Base-by-base conservation (phyloP, 2,113 vertebrate genomes). In the Apistogramma diplotaenia region DNA sequence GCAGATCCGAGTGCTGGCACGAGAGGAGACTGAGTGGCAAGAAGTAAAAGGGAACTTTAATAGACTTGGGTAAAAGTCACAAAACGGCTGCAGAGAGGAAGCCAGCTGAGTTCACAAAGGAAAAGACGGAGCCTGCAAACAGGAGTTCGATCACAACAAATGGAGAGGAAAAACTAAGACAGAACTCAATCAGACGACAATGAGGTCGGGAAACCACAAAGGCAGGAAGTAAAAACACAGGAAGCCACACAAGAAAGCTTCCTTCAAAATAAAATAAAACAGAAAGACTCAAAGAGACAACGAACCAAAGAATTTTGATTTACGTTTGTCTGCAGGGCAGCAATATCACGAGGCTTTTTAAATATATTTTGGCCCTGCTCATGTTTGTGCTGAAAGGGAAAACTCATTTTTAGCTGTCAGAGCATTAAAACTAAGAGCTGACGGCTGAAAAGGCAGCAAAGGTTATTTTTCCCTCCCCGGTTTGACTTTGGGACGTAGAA, bases 381-480 rank as follows among this genome's bases (percentile, higher is more conserved):
- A 82, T 61, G 18, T 37, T 29, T 53, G 43, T 72, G 65, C 62
- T 53, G 23, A 46, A n/a, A 18, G 59, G 23, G 60, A 79, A 88
- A 87, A 33, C 12, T 5, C 0, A 35, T 71, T 78, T 73, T 62
- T 19, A 76, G 78, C 81, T 74, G 74, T 83, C 58, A 5, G 79
- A 56, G 74, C 73, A 35, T 13, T 40, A 25, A 13, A 13, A 74
- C 9, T 54, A 67, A 79, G 77, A 62, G 56, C 77, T 61, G 82
- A 88, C 54, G 56, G 70, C 40, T 76, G 40, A 81, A 75, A 78
- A 75, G 23, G 53, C 25, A 67, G 49, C 43, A 23, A 37, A n/a
- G 58, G 43, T 78, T 46, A 21, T 67, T 53, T 79, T 49, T 78
- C 43, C 46, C 15, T 15, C 1, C 55, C 31, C 33, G 29, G 78